Percentiles rank a stretch among this genome's conserved stretches.
Evolutionary conservation across 1,140 invertebrate species (phyloP).

Genomic region (Drosophila dunni): DNA sequence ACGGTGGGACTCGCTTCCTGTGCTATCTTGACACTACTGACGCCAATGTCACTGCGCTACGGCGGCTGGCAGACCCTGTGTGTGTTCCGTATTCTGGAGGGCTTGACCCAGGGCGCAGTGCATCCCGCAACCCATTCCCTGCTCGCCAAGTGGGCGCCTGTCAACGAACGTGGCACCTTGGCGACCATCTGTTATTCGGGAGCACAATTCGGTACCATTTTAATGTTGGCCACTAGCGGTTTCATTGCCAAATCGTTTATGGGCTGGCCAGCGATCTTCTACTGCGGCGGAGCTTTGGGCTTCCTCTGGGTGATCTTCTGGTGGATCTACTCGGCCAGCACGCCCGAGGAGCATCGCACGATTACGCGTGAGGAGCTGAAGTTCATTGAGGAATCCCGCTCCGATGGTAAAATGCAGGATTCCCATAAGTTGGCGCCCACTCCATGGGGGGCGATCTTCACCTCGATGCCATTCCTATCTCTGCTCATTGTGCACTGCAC

Average conservation of each 20-base stretch:
- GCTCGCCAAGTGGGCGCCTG: constrained; percentile 91
- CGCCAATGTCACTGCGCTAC: constrained; percentile 70
- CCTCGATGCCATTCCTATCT: constrained; percentile 92
- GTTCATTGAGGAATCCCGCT: constrained; percentile 87
- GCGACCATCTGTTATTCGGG: constrained; percentile 88
- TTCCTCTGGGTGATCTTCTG: constrained; percentile 88
- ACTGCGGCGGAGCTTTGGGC: constrained; percentile 89
- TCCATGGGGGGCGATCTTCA: constrained; percentile 92
- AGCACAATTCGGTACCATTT: constrained; percentile 90
- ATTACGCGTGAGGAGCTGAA: constrained; percentile 87
- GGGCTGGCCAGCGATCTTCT: constrained; percentile 93
- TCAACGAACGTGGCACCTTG: constrained; percentile 86
- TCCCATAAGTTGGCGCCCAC: constrained; percentile 61
- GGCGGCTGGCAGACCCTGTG: constrained; percentile 87
- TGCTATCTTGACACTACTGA: constrained; percentile 85
- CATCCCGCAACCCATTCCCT: constrained; percentile 92
- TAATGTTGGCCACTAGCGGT: constrained; percentile 88
- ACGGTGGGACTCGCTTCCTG: constrained; percentile 61
- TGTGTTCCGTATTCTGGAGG: constrained; percentile 89
- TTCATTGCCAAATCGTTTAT: constrained; percentile 87
- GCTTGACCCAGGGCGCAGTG: constrained; percentile 92
- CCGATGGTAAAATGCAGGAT: constrained; percentile 67
- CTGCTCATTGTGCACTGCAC: constrained; percentile 93
- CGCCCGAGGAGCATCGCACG: constrained; percentile 86
- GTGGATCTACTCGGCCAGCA: constrained; percentile 88